Evolutionary conservation across 2,797 vertebrate genomes (phyloP).

Genomic region (Schizothorax lantsangensis): DNA sequence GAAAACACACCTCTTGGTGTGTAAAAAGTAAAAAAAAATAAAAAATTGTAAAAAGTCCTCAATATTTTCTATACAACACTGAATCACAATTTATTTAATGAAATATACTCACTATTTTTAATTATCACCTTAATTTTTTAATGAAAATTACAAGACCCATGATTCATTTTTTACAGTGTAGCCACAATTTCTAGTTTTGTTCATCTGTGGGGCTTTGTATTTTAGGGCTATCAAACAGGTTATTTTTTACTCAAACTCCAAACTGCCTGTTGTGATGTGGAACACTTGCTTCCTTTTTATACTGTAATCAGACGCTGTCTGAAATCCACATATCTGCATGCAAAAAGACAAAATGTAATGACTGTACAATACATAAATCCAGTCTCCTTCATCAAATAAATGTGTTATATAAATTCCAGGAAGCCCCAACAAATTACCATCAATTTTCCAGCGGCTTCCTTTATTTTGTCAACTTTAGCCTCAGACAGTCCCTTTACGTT

Average conservation of each 20-base stretch:
- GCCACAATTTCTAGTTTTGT: background rate
- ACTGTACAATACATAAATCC: background rate
- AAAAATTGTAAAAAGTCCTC: too few species aligned
- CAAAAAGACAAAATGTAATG: background rate
- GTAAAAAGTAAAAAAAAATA: too few species aligned
- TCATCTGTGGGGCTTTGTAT: background rate
- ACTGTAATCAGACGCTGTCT: slow-evolving; percentile 95
- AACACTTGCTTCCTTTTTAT: slow-evolving; percentile 94
- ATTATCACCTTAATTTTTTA: too few species aligned
- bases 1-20: too few species aligned
- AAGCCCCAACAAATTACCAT: slow-evolving; percentile 76
- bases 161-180: too few species aligned
- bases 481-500: slow-evolving; percentile 97
- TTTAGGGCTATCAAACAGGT: background rate
- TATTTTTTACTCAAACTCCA: slow-evolving; percentile 92
- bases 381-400: background rate
- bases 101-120: too few species aligned
- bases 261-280: slow-evolving; percentile 93
- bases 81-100: too few species aligned
- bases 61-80: too few species aligned
- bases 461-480: slow-evolving; percentile 99
- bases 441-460: slow-evolving; percentile 96
- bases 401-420: background rate
- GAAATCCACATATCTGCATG: slow-evolving; percentile 89
- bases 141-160: too few species aligned